Conservation (phyloP, 2,888 invertebrate genomes). For the Chloromyia formosa region DNA sequence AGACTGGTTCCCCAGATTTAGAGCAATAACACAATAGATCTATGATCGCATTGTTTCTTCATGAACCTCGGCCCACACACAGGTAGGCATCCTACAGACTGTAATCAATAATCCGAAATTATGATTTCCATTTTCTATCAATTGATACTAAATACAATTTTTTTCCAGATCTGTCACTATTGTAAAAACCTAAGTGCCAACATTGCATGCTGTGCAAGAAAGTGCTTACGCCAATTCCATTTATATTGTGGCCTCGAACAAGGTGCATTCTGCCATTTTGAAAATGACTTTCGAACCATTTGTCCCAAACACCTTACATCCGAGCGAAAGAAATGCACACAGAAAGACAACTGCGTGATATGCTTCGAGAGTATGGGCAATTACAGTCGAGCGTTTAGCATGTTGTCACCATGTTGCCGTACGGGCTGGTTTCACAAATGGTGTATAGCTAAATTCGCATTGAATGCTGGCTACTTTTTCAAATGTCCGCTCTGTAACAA, state of each 20-base stretch:
- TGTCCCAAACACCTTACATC: slow-evolving; percentile 53
- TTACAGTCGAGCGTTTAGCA: slow-evolving; percentile 63
- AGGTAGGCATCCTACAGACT: too few species aligned
- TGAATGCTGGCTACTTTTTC: slow-evolving; percentile 81
- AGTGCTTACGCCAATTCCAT: slow-evolving; percentile 77
- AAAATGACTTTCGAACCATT: slow-evolving; percentile 68
- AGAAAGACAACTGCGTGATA: slow-evolving; percentile 69
- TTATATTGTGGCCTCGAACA: slow-evolving; percentile 76
- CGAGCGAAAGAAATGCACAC: slow-evolving; percentile 7
- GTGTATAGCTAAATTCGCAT: slow-evolving; percentile 77
- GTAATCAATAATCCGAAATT: slow-evolving; percentile 34
- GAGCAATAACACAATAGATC: too few species aligned
- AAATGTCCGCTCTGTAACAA: slow-evolving; percentile 87
- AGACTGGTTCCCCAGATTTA: too few species aligned
- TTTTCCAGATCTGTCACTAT: slow-evolving; percentile 76
- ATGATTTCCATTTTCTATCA: slow-evolving; percentile 52
- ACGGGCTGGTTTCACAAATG: slow-evolving; percentile 79
- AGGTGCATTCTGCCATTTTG: slow-evolving; percentile 73
- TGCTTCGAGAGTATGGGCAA: slow-evolving; percentile 72
- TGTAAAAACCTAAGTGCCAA: slow-evolving; percentile 75
- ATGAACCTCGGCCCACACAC: too few species aligned
- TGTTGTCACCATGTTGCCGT: slow-evolving; percentile 81
- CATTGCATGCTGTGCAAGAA: slow-evolving; percentile 73
- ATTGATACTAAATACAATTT: too few species aligned
- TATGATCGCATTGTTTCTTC: too few species aligned